Conservation (phyloP, 2,113 vertebrate species). For the Bufo gargarizans region DNA sequence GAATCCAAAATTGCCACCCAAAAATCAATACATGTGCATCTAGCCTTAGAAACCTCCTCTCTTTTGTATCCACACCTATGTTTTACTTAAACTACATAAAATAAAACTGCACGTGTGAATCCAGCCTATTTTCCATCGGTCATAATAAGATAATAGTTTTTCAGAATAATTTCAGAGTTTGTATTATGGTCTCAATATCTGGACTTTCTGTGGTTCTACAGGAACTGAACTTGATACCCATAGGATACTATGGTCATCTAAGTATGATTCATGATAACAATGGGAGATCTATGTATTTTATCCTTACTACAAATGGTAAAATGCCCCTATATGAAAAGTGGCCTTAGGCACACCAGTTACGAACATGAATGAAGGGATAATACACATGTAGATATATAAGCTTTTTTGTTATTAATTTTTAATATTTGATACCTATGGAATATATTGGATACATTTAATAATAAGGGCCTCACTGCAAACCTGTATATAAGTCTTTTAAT, state of each 20-base stretch:
- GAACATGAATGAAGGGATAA: background rate
- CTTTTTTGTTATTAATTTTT: background rate
- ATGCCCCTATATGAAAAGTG: background rate
- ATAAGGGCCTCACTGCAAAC: background rate
- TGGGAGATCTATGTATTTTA: background rate
- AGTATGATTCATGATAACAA: background rate
- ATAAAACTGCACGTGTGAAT: too few species aligned
- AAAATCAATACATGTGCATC: too few species aligned
- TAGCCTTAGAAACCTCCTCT: too few species aligned
- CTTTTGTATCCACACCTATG: too few species aligned
- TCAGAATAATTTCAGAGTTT: background rate
- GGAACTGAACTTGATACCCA: background rate
- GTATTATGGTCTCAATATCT: background rate
- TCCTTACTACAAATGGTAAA: background rate
- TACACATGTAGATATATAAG: background rate
- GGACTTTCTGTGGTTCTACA: background rate
- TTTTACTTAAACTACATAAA: too few species aligned
- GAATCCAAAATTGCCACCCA: too few species aligned
- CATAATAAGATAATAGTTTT: too few species aligned
- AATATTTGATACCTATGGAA: background rate
- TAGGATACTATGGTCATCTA: background rate
- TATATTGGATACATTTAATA: background rate
- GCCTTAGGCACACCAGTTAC: background rate
- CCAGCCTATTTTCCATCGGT: too few species aligned
- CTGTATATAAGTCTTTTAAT: constrained; percentile 1